Evolutionary conservation across 2,888 invertebrate species (phyloP), one percentile per base, ranked within the genome.

Genomic region (Trichacis sp.): DNA sequence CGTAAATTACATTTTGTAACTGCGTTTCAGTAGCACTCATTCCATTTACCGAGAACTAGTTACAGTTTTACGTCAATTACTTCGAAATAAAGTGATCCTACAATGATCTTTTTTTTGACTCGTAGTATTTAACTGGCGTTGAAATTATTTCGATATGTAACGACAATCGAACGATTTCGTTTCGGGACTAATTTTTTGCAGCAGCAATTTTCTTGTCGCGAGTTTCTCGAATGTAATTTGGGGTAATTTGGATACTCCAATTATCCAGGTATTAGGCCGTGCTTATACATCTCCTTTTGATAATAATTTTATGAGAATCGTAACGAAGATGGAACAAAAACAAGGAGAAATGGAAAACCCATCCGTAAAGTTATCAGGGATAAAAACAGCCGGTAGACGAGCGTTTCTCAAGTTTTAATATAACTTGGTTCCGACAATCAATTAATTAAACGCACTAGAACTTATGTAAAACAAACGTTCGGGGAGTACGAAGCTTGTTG

Each of bases 391-490:
- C 19, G 19, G 15, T 9, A n/a, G 43, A 24, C 24, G 24, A 46
- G 46, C 24, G 24, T 46, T 46, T 46, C 24, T 64, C 55, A 62
- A 68, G 61, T 58, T 65, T 68, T 70, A 66, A 63, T 70, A 68
- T 58, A 66, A 66, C 64, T 64, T 66, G 54, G 52, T 52, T 66
- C 61, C 57, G 64, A 68, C 65, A 70, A 70, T 65, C 58, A 61
- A 64, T 56, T 64, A 64, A 66, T 64, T 68, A 70, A 68, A 60
- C n/a, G 46, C 55, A 53, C 56, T 40, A 45, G 55, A 53, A 63
- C 60, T 61, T 61, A 66, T 70, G 57, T 42, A 66, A 68, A 66
- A 57, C 65, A 70, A 68, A 65, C 57, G 33, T 46, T 62, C 53
- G 18, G 55, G 11, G 18, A n/a, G 29, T 24, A 46, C 46, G 14